Percentiles rank a stretch among this genome's conserved stretches.
Conservation (phyloP, 2,797 vertebrate species). For the Sebastes cheni region DNA sequence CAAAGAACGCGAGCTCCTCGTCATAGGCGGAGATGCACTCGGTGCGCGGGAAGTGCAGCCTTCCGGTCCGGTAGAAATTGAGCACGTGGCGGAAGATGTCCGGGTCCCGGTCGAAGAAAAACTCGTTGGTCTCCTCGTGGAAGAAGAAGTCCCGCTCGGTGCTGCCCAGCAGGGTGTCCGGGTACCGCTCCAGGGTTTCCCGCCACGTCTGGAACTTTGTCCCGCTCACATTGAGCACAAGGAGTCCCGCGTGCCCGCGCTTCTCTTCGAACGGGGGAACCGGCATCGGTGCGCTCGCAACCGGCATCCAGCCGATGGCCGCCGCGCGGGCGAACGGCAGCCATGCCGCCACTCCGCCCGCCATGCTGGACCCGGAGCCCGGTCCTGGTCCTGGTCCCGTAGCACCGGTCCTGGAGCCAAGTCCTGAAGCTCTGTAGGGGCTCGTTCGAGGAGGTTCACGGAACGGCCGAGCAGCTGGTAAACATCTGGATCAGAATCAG, state of each 20-base stretch:
- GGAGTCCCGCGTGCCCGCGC: slow-evolving; percentile 85
- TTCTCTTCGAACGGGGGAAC: slow-evolving; percentile 84
- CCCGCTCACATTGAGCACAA: slow-evolving; percentile 95
- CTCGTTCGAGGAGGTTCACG: slow-evolving; percentile 41
- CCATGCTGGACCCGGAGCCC: slow-evolving; percentile 82
- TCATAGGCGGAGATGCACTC: slow-evolving; percentile 97
- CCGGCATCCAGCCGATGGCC: slow-evolving; percentile 97
- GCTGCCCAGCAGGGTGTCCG: slow-evolving; percentile 95
- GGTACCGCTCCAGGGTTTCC: slow-evolving; percentile 94
- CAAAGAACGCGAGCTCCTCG: slow-evolving; percentile 95
- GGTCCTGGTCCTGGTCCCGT: slow-evolving; percentile 49
- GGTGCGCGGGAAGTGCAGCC: slow-evolving; percentile 94
- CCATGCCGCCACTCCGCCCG: slow-evolving; percentile 94
- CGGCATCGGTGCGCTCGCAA: slow-evolving; percentile 92
- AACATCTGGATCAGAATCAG: slow-evolving; percentile 40
- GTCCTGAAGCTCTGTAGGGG: not conserved
- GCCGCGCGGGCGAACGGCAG: slow-evolving; percentile 95
- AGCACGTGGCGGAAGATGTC: slow-evolving; percentile 96
- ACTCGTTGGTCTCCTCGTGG: slow-evolving; percentile 92
- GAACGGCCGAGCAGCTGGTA: slow-evolving; percentile 4
- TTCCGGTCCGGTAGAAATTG: slow-evolving; percentile 96
- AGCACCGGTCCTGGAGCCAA: slow-evolving; percentile 4
- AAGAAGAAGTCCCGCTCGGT: slow-evolving; percentile 96
- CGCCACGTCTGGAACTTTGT: slow-evolving; percentile 95
- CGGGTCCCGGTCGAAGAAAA: slow-evolving; percentile 97